Evolutionary conservation across 2,797 vertebrate genomes (phyloP).

Genomic region (Rhinella marina): DNA sequence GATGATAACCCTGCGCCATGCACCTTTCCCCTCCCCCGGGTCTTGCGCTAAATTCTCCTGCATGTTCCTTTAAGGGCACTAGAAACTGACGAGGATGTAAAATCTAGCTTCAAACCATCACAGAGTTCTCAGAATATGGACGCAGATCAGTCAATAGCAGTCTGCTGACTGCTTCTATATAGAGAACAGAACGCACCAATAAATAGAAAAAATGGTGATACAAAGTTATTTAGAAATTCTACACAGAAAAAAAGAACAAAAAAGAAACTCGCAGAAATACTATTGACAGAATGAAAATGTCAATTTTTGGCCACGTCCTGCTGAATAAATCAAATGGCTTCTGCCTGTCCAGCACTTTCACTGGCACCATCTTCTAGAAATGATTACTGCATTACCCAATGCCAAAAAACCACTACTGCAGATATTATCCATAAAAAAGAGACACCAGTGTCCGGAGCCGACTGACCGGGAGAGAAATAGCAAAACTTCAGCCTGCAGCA

Average conservation of each 20-base stretch:
- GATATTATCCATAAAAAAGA: conserved; percentile 26
- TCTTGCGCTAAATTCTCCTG: no score
- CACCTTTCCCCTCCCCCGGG: no score
- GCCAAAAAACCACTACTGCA: conserved; percentile 49
- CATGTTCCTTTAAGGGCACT: no score
- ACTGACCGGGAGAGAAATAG: conserved; percentile 19
- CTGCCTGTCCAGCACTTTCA: conserved; percentile 2
- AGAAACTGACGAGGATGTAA: neutral
- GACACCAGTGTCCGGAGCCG: conserved; percentile 8
- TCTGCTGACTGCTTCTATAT: neutral
- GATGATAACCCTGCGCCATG: no score
- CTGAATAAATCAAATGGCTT: conserved; percentile 13
- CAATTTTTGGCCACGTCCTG: conserved; percentile 17
- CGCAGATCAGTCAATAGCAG: neutral
- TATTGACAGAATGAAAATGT: conserved; percentile 35
- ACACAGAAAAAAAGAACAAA: neutral
- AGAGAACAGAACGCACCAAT: no score
- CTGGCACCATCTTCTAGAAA: conserved; percentile 12
- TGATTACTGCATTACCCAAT: conserved; percentile 19
- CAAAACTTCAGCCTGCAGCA: conserved; percentile 1
- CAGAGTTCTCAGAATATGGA: neutral
- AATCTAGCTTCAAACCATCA: neutral
- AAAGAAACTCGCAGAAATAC: neutral
- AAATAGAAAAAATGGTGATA: neutral
- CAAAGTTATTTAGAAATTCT: neutral